Base-by-base conservation (phyloP, 23 tunicate genomes). In the Diplosoma virens region DNA sequence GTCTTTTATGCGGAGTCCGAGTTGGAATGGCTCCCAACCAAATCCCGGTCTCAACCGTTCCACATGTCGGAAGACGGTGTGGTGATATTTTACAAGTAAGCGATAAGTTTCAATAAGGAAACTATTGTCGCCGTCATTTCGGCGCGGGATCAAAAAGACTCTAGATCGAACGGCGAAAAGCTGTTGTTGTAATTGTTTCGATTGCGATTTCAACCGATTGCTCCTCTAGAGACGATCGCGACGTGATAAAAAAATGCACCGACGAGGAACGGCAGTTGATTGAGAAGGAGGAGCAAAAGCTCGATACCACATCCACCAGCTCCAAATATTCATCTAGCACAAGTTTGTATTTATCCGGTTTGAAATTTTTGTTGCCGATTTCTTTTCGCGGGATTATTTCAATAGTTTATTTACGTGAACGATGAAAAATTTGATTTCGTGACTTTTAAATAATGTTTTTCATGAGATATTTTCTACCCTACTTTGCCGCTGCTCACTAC, bases 61-160 rank as follows among this genome's bases (percentile, higher is more conserved):
- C 82, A 78, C 63, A 36, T 83, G n/a, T 32, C 80, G n/a, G 96
- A 89, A 3, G 96, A 89, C 36, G 96, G 96, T 23, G 52, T 60
- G 18, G 79, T 83, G n/a, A 48, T 89, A 0, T 89, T 77, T 67
- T 82, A 82, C 84, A 89, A 72, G 96, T 89, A 25, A 28, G 59
- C 14, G 50, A 14, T 41, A 41, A 9, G 9, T 41, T n/a, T n/a
- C n/a, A n/a, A n/a, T n/a, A n/a, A n/a, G n/a, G n/a, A 41, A 41
- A 41, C 50, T 41, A 41, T 41, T 41, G n/a, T n/a, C n/a, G n/a
- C n/a, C n/a, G n/a, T n/a, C n/a, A n/a, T n/a, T n/a, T n/a, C n/a
- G n/a, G n/a, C n/a, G n/a, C n/a, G n/a, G n/a, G n/a, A n/a, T n/a
- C n/a, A n/a, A n/a, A n/a, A n/a, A n/a, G n/a, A n/a, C n/a, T n/a